Evolutionary conservation across 2,888 invertebrate genomes (phyloP), one percentile per base, ranked within the genome.

Genomic region (Scelioninae gen. 2): DNA sequence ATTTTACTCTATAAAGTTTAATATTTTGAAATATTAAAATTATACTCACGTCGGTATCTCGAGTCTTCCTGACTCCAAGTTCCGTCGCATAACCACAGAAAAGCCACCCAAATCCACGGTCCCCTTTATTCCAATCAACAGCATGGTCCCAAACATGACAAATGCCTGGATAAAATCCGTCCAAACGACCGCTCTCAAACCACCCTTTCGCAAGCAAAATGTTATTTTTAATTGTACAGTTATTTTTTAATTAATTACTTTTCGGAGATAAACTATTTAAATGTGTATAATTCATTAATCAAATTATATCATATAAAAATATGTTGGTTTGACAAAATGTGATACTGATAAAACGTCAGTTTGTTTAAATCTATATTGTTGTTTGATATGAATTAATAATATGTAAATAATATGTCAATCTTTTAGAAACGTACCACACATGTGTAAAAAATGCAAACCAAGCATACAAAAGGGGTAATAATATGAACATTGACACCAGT

Each of bases 361-460:
- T n/a, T n/a, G n/a, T n/a, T n/a, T n/a, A n/a, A n/a, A n/a, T n/a
- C n/a, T n/a, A n/a, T n/a, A n/a, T n/a, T n/a, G n/a, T n/a, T n/a
- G n/a, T n/a, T n/a, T n/a, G n/a, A n/a, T n/a, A 46, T 46, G 4
- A 33, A 41, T n/a, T 39, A 15, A 16, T 35, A 31, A 25, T 52
- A 18, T 25, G 18, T 33, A 13, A 33, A 37, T 48, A 39, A 55
- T n/a, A 45, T 19, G 25, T 46, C 46, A 43, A 22, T 19, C 25
- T 9, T 25, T 25, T n/a, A 31, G 9, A 31, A 31, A 68, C 70
- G 1, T 87, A 94, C 94, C 84, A 93, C 89, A 78, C 93, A 92
- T 0, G 94, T 96, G 81, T 96, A 96, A 84, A 96, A 94, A 81
- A 94, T 92, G 88, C 95, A 94, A 77, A 95, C 93, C 78, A 90